Base-by-base conservation (phyloP, 2,797 vertebrate genomes). In the Gorsachius magnificus region DNA sequence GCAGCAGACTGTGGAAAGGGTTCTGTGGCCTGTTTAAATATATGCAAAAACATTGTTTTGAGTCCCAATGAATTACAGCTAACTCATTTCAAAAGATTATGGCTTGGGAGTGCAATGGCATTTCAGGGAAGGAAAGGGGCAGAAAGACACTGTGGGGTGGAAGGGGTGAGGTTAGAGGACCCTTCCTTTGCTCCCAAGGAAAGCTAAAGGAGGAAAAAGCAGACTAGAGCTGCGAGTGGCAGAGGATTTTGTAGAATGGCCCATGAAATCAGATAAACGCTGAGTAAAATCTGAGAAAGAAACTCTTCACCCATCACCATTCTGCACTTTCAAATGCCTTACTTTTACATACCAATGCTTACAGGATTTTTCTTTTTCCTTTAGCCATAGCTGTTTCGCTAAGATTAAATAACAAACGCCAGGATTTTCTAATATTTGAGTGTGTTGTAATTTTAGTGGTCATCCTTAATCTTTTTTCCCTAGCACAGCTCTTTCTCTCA, bases 381-480 rank as follows among this genome's bases (percentile, higher is more conserved):
- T 88, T 88, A 63, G n/a, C 50, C 5, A 1, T 85, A 87, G 65
- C 88, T 94, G 79, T 76, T 91, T 87, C 82, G 56, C 66, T 78
- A 94, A 90, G 90, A 96, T 96, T 95, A 95, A 97, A 94, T 94
- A 90, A 94, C 83, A 91, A 89, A 91, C 56, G 86, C 51, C 31
- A 57, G 84, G 63, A 64, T 83, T 96, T 95, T 96, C 87, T 93
- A 93, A 69, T 87, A 92, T 96, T 95, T 93, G 92, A 91, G 15
- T 9, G 2, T 91, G 77, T 63, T 87, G 85, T 90, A 90, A 93
- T 93, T 96, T 96, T 80, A 93, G 87, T 96, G 95, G 94, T 94
- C 92, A 95, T 81, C 63, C 79, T 83, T 96, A 97, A 97, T 97
- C 91, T 88, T 95, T 96, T 90, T 88, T 75, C 71, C 85, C 87